These are phyloP conservation scores for Triplophysa dalaica DNA, from an alignment of 2,113 vertebrate genomes.

Conservation along the genomic window DNA sequence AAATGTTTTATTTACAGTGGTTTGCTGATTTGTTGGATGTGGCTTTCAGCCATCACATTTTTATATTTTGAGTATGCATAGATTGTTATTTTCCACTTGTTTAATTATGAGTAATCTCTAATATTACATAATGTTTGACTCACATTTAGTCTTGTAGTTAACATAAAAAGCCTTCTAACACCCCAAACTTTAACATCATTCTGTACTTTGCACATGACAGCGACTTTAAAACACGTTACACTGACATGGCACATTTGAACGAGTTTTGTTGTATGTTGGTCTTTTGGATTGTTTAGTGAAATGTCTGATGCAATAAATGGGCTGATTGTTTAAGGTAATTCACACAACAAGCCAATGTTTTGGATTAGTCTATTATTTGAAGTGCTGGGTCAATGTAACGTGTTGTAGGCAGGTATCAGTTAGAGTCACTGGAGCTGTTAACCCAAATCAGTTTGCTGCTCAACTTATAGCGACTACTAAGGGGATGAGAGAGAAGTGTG, in stretches of 20 bases:
- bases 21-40: conserved; percentile 24
- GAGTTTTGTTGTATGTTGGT: conserved; percentile 19
- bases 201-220: conserved; percentile 6
- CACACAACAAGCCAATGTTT: neutral
- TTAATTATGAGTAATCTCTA: neutral
- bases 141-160: conserved; percentile 5
- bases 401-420: conserved; percentile 32
- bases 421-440: conserved; percentile 35
- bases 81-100: neutral
- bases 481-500: conserved; percentile 29
- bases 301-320: neutral
- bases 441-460: conserved; percentile 49
- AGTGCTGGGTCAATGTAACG: conserved; percentile 11
- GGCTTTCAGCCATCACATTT: neutral
- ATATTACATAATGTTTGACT: neutral
- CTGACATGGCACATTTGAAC: neutral
- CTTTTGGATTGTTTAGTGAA: conserved; percentile 1
- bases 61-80: neutral
- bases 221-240: neutral
- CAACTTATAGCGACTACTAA: conserved; percentile 43
- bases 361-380: neutral
- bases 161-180: conserved; percentile 14
- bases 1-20: conserved; percentile 29
- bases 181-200: conserved; percentile 15
- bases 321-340: neutral